phyloP scores from a whole-genome alignment of 2,888 invertebrate species.

The Acanthosoma haemorrhoidale region DNA sequence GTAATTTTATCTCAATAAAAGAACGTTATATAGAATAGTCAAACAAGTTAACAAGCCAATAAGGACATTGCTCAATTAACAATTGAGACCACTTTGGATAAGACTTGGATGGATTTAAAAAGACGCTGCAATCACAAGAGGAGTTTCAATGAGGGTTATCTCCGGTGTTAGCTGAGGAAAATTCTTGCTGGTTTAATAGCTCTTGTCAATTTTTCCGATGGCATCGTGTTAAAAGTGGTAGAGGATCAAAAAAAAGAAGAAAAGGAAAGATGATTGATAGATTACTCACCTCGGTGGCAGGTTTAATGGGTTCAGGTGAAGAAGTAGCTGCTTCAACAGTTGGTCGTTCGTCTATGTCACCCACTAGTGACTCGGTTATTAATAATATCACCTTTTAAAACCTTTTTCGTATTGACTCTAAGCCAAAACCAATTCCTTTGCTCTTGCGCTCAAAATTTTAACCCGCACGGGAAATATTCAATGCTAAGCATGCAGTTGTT shows the following conservation, averaged over 20 bases:
- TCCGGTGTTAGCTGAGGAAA: neutral
- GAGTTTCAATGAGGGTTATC: neutral
- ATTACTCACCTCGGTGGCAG: neutral
- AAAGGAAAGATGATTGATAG: conserved; percentile 9
- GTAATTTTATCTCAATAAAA: too few species aligned
- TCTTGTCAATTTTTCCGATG: conserved; percentile 8
- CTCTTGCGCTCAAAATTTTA: too few species aligned
- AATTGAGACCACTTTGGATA: neutral
- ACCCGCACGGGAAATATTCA: too few species aligned
- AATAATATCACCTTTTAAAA: neutral
- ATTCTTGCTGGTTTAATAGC: neutral
- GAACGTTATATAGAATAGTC: too few species aligned
- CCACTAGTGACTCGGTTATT: neutral
- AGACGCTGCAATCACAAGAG: neutral
- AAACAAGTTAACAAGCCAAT: too few species aligned
- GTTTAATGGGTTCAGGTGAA: neutral
- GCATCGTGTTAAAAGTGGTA: conserved; percentile 10
- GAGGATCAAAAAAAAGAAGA: neutral
- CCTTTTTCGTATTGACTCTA: neutral
- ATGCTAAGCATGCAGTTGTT: too few species aligned
- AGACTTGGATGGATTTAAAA: neutral
- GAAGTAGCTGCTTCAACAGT: conserved; percentile 8
- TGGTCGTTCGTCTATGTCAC: conserved; percentile 5
- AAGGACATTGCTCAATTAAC: too few species aligned
- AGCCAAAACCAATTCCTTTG: too few species aligned